A percentile compares a stretch with the other conserved stretches of the same genome.
These are phyloP conservation scores for Halisarca cf. caerulea DNA, from an alignment of 37 sponge, comb jelly and placozoan species.

Conservation along the genomic window DNA sequence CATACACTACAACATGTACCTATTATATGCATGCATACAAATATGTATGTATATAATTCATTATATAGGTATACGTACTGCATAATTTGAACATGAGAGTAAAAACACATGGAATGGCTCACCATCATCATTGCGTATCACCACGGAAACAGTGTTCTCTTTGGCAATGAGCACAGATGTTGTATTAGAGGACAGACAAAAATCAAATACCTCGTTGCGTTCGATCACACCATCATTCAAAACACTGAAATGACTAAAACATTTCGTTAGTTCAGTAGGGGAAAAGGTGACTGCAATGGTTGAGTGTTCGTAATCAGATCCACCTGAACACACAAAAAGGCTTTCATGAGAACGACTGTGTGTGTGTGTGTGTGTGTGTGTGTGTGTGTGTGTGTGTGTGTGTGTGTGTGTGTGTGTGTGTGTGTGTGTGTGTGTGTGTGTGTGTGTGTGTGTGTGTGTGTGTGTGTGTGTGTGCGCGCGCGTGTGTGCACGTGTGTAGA, in stretches of 20 bases:
- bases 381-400: neutral
- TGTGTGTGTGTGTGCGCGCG: neutral
- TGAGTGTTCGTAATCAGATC: neutral
- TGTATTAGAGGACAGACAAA: slow-evolving; percentile 2
- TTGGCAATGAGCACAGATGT: neutral
- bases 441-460: neutral
- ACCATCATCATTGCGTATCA: slow-evolving; percentile 23
- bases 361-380: neutral
- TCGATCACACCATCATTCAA: neutral
- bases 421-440: neutral
- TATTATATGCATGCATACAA: too few relatives aligned
- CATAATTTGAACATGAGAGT: neutral
- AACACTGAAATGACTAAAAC: slow-evolving; percentile 1
- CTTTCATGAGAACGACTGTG: neutral
- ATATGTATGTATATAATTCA: too few relatives aligned
- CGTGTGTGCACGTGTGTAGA: neutral
- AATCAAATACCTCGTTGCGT: neutral
- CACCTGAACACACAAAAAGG: neutral
- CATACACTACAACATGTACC: too few relatives aligned
- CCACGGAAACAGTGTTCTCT: neutral
- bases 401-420: neutral
- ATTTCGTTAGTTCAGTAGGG: neutral
- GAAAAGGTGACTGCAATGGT: neutral
- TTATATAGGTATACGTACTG: neutral
- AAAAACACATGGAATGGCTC: neutral